Evolutionary conservation across 2,888 invertebrate genomes (phyloP).

Genomic region (Caenorhabditis panamensis): DNA sequence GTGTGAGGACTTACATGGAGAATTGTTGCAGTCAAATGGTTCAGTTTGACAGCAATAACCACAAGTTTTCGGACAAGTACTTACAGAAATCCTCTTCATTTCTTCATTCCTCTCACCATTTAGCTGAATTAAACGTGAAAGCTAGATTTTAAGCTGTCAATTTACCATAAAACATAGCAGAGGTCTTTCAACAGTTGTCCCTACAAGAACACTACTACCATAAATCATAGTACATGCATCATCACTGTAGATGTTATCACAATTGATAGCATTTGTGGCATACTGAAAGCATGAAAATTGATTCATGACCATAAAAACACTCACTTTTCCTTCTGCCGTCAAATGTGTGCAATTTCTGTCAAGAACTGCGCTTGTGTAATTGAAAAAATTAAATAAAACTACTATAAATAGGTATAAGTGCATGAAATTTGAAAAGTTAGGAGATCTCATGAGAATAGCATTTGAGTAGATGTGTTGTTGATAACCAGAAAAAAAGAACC

Average conservation of each 20-base stretch:
- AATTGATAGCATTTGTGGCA: constrained; percentile 58
- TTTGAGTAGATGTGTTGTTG: constrained; percentile 18
- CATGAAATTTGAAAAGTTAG: constrained; percentile 29
- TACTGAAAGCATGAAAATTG: constrained; percentile 42
- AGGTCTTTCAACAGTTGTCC: constrained; percentile 42
- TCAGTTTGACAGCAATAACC: constrained; percentile 64
- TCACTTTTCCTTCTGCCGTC: constrained; percentile 29
- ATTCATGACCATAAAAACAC: neutral
- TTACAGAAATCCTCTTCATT: constrained; percentile 53
- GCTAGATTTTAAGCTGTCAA: neutral
- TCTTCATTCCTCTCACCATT: constrained; percentile 59
- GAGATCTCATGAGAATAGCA: constrained; percentile 39
- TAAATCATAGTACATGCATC: constrained; percentile 62
- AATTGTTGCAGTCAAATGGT: constrained; percentile 57
- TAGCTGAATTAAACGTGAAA: constrained; percentile 14
- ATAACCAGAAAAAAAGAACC: constrained; percentile 1
- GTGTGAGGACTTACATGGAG: constrained; percentile 40
- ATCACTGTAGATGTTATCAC: constrained; percentile 65
- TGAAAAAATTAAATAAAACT: constrained; percentile 22
- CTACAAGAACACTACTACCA: constrained; percentile 47
- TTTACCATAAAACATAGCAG: constrained; percentile 53
- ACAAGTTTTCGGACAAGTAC: constrained; percentile 64
- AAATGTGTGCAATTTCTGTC: constrained; percentile 49
- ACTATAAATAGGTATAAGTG: constrained; percentile 36
- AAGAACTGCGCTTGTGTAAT: constrained; percentile 17